phyloP scores from a whole-genome alignment of 2,888 invertebrate genomes.

The Petrolisthes cinctipes region DNA sequence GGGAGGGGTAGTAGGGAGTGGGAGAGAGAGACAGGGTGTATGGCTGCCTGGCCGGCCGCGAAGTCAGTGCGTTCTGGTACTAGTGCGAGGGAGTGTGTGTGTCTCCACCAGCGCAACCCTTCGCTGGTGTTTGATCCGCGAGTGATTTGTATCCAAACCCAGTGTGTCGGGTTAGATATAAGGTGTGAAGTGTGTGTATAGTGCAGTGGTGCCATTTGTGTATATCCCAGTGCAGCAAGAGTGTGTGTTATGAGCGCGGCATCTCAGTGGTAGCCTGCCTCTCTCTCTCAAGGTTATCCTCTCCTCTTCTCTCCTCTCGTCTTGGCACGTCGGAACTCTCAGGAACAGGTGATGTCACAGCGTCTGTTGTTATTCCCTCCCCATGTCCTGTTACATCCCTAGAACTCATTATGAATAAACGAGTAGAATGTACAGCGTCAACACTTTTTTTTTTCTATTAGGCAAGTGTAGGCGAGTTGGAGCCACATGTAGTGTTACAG shows the following conservation, averaged over 20 bases:
- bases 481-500: conserved; percentile 16
- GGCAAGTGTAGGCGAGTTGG: conserved; percentile 4
- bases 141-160: conserved; percentile 14
- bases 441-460: conserved; percentile 3
- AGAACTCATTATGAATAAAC: background rate
- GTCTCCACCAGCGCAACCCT: conserved; percentile 4
- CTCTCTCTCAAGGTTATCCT: conserved; percentile 18
- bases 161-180: conserved; percentile 15
- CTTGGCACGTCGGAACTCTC: conserved; percentile 9
- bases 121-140: conserved; percentile 18
- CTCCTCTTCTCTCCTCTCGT: conserved; percentile 13
- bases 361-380: background rate
- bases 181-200: conserved; percentile 8
- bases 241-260: conserved; percentile 13
- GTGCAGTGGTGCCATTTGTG: conserved; percentile 6
- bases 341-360: conserved; percentile 1
- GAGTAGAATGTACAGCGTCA: background rate
- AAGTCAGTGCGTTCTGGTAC: conserved; percentile 18
- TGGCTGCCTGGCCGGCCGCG: conserved; percentile 10
- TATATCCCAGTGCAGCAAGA: background rate
- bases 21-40: conserved; percentile 10
- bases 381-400: background rate
- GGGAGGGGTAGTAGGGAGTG: background rate
- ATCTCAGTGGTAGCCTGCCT: conserved; percentile 3
- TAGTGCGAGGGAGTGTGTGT: conserved; percentile 17